phyloP scores from a whole-genome alignment of 2,888 invertebrate genomes.

The Lasioglossum lativentre region DNA sequence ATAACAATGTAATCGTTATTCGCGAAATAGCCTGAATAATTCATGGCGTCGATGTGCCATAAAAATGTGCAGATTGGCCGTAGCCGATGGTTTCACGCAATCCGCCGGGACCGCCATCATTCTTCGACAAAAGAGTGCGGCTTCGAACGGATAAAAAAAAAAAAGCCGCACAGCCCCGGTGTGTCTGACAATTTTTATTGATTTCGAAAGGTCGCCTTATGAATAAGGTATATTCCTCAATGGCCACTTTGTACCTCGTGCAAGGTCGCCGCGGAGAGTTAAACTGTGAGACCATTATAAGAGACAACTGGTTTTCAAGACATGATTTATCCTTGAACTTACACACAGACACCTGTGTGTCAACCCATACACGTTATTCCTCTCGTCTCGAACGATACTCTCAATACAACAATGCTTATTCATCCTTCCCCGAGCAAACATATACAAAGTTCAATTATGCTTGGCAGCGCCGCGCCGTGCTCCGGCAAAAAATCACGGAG shows the following conservation, averaged over 20 bases:
- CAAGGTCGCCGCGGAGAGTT: conserved; percentile 63
- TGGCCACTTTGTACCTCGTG: conserved; percentile 68
- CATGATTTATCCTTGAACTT: conserved; percentile 69
- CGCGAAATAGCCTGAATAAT: neutral
- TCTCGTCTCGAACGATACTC: conserved; percentile 51
- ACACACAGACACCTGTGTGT: conserved; percentile 29
- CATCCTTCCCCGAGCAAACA: conserved; percentile 51
- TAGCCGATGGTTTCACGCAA: neutral
- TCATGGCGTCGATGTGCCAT: neutral
- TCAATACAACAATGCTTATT: conserved; percentile 55
- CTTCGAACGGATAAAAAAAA: neutral
- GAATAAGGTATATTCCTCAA: conserved; percentile 63
- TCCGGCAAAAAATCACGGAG: neutral
- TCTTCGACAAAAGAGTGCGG: neutral
- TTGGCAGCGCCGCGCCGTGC: neutral
- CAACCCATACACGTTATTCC: conserved; percentile 30
- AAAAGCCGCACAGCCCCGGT: neutral
- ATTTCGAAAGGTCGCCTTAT: conserved; percentile 49
- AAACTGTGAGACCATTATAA: conserved; percentile 65
- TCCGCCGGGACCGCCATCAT: neutral
- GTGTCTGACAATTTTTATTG: conserved; percentile 40
- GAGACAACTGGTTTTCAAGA: conserved; percentile 65
- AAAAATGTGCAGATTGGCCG: neutral
- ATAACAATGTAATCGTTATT: neutral
- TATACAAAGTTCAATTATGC: conserved; percentile 23